These are phyloP conservation scores for Cliona cf. orientalis DNA, from an alignment of 37 sponge, comb jelly and placozoan genomes.

Conservation along the genomic window DNA sequence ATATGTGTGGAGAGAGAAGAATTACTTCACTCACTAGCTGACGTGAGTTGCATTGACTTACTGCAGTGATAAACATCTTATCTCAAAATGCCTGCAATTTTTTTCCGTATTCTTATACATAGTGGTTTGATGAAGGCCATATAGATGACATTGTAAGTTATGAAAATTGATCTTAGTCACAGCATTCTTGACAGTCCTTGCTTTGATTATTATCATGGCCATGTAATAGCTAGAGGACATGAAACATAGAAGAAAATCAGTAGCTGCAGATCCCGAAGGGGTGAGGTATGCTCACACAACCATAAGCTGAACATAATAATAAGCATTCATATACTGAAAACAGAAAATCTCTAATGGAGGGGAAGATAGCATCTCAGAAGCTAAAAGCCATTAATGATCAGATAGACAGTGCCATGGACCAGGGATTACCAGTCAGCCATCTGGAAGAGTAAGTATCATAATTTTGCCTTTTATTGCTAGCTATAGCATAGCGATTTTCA, in stretches of 20 bases:
- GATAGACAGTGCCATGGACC: conserved; percentile 2
- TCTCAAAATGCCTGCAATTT: neutral
- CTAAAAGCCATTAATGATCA: conserved; percentile 32
- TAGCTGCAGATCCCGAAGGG: conserved; percentile 8
- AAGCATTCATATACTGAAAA: neutral
- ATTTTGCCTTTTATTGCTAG: too few relatives aligned
- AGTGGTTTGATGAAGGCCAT: conserved; percentile 74
- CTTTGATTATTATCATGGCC: neutral
- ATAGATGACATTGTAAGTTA: conserved; percentile 53
- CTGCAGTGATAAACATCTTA: too few relatives aligned
- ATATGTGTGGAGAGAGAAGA: conserved; percentile 58
- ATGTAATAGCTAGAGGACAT: conserved; percentile 13
- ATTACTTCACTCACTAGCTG: conserved; percentile 49
- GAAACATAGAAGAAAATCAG: neutral
- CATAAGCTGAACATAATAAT: neutral
- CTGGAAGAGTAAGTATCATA: conserved; percentile 34
- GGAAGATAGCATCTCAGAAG: conserved; percentile 31
- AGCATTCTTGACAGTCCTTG: neutral
- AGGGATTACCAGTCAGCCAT: neutral
- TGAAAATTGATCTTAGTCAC: neutral
- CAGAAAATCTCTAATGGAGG: conserved; percentile 52
- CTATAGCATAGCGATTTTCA: too few relatives aligned
- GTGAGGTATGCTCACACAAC: too few relatives aligned
- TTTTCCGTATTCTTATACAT: neutral
- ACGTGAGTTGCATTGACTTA: too few relatives aligned